Conservation (phyloP, 2,888 invertebrate species). For the Acanthosepion pharaonis region DNA sequence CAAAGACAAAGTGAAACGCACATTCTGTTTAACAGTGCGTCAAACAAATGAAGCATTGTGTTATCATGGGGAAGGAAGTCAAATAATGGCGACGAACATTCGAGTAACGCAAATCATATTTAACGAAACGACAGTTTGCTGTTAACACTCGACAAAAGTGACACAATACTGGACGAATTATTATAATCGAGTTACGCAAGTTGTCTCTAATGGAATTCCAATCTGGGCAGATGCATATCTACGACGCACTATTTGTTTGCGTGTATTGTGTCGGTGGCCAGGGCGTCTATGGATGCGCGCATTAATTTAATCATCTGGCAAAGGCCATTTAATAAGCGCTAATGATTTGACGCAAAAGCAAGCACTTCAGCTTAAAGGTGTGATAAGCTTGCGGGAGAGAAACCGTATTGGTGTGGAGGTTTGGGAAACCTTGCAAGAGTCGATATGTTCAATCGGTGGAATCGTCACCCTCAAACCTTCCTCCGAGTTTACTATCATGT, state of each 20-base stretch:
- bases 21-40: neutral
- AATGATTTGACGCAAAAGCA: neutral
- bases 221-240: conserved; percentile 6
- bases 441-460: neutral
- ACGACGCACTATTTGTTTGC: neutral
- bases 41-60: neutral
- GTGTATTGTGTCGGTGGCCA: neutral
- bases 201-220: conserved; percentile 6
- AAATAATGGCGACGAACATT: neutral
- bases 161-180: conserved; percentile 33
- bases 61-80: neutral
- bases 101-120: neutral
- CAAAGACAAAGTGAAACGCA: neutral
- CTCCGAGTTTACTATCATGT: neutral
- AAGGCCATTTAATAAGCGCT: conserved; percentile 33
- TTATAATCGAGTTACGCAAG: conserved; percentile 18
- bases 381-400: conserved; percentile 2
- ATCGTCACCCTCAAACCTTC: neutral
- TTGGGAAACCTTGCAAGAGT: neutral
- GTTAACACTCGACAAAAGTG: conserved; percentile 21
- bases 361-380: conserved; percentile 20
- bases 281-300: neutral
- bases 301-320: conserved; percentile 22
- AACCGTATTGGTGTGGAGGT: neutral
- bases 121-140: conserved; percentile 20